Conservation (phyloP, 2,888 invertebrate species). For the Oscheius myriophilus region DNA sequence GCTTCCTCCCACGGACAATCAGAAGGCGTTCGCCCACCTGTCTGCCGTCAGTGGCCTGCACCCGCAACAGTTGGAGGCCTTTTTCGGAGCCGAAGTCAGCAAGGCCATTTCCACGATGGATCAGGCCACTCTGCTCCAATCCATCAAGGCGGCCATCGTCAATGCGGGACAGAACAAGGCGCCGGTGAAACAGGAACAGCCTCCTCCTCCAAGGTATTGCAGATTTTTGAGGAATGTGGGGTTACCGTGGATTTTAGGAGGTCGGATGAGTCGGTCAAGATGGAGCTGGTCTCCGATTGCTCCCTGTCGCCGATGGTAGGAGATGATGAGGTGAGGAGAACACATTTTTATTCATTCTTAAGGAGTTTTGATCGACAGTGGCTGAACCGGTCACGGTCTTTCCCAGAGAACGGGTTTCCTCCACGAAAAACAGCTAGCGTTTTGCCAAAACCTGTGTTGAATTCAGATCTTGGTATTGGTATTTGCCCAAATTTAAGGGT, state of each 20-base stretch:
- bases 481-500: no score
- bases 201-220: neutral
- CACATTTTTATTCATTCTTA: neutral
- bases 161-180: neutral
- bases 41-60: slow-evolving; percentile 35
- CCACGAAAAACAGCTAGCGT: no score
- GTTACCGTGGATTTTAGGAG: neutral
- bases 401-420: no score
- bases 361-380: no score
- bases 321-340: neutral
- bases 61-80: slow-evolving; percentile 9
- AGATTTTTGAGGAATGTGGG: neutral
- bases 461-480: no score
- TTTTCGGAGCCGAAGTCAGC: slow-evolving; percentile 15
- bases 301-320: slow-evolving; percentile 25
- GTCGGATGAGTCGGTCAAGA: slow-evolving; percentile 38
- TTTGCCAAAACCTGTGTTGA: no score
- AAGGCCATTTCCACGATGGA: neutral
- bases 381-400: no score
- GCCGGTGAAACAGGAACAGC: neutral
- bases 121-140: neutral
- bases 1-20: neutral
- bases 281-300: slow-evolving; percentile 49
- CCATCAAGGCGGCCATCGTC: neutral
- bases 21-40: slow-evolving; percentile 11